Conservation (phyloP, 2,797 vertebrate species). For the Dipus sagitta region DNA sequence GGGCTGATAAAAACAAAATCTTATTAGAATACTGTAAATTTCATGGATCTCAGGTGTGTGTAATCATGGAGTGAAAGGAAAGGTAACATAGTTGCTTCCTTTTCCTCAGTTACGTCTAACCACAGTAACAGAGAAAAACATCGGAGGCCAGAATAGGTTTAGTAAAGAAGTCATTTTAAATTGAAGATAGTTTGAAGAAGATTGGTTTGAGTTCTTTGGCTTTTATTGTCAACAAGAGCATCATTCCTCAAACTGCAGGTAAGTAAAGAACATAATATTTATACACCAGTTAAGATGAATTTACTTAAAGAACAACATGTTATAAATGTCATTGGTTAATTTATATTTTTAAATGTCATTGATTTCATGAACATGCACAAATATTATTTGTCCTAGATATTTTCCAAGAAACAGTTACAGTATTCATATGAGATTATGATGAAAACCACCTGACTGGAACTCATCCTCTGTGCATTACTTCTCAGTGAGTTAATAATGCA, state of each 20-base stretch:
- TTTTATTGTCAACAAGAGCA: neutral
- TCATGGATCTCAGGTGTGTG: neutral
- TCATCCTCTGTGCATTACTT: neutral
- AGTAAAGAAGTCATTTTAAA: neutral
- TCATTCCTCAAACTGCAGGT: neutral
- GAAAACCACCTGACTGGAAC: conserved; percentile 45
- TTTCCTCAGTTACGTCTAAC: neutral
- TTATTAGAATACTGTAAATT: conserved; percentile 1
- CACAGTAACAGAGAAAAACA: neutral
- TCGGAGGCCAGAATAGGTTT: neutral
- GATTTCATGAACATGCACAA: neutral
- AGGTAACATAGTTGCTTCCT: neutral
- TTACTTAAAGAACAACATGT: neutral
- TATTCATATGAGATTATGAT: neutral
- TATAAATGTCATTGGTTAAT: neutral
- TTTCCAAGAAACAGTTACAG: neutral
- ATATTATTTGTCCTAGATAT: neutral
- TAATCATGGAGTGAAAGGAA: neutral
- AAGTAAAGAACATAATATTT: neutral
- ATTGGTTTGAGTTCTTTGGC: too few relatives aligned
- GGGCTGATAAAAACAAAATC: neutral
- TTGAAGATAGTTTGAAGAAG: too few relatives aligned
- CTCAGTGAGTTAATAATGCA: neutral
- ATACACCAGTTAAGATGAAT: neutral
- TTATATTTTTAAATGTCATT: neutral